Conservation (phyloP, 2,888 invertebrate genomes). For the Nasonovia ribisnigri region DNA sequence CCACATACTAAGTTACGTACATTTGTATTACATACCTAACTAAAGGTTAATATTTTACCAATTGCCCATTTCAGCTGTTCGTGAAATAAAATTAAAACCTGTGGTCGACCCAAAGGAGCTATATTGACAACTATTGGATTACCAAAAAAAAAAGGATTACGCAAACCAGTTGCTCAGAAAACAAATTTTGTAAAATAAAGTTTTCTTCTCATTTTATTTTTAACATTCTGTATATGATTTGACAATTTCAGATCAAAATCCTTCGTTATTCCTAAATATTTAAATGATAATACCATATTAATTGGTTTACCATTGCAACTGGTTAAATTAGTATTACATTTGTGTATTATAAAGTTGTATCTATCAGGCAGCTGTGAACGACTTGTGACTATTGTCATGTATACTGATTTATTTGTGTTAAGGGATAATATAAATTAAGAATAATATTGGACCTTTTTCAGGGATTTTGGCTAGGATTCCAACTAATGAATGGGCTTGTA, state of each 20-base stretch:
- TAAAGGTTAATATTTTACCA: not conserved
- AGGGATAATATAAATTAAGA: not conserved
- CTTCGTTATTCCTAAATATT: too few relatives aligned
- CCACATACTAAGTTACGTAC: too few relatives aligned
- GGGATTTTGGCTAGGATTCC: too few relatives aligned
- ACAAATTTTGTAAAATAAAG: too few relatives aligned
- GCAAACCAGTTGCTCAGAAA: not conserved
- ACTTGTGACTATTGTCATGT: not conserved
- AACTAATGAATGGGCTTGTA: too few relatives aligned
- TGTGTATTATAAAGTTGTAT: not conserved
- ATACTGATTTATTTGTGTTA: not conserved
- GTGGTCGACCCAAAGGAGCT: not conserved
- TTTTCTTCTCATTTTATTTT: too few relatives aligned
- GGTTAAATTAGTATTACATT: not conserved
- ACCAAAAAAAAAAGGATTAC: not conserved
- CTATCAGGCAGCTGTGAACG: not conserved
- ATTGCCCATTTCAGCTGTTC: not conserved
- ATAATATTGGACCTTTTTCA: too few relatives aligned
- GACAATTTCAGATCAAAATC: too few relatives aligned
- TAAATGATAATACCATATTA: too few relatives aligned
- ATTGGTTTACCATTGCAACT: not conserved
- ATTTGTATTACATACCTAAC: too few relatives aligned
- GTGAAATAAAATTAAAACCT: not conserved
- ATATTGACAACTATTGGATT: not conserved
- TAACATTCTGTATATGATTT: too few relatives aligned